phyloP scores from a whole-genome alignment of 2,888 invertebrate genomes.

The Cenopis cana region DNA sequence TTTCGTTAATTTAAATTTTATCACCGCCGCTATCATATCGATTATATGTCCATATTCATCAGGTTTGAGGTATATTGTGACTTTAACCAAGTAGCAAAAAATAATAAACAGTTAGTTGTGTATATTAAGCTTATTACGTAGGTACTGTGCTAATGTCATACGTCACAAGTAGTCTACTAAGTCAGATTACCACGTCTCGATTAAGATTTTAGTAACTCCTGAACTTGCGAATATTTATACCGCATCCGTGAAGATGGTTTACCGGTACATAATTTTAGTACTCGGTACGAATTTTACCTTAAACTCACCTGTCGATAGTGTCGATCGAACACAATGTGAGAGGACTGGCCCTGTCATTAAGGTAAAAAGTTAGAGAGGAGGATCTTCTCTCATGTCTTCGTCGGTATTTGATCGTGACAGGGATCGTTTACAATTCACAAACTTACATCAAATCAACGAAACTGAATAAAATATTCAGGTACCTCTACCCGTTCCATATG shows the following conservation, averaged over 20 bases:
- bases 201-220: neutral
- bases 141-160: neutral
- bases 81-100: no score
- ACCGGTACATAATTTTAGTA: neutral
- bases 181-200: neutral
- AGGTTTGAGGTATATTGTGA: no score
- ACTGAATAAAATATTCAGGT: neutral
- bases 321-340: neutral
- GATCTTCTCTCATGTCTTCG: neutral
- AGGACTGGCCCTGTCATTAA: neutral
- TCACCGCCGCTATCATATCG: constrained; percentile 12
- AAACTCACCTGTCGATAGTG: neutral
- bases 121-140: neutral
- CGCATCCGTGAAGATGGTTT: constrained; percentile 5
- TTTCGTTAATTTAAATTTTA: constrained; percentile 23
- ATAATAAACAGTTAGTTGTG: no score
- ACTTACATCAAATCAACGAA: neutral
- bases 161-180: neutral
- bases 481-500: neutral
- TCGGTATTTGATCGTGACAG: constrained; percentile 1
- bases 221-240: neutral
- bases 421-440: neutral
- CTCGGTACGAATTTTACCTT: neutral
- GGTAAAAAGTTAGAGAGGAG: neutral
- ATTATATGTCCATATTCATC: no score